phyloP scores from a whole-genome alignment of 2,797 vertebrate genomes.

The Pantherophis vulpinus region DNA sequence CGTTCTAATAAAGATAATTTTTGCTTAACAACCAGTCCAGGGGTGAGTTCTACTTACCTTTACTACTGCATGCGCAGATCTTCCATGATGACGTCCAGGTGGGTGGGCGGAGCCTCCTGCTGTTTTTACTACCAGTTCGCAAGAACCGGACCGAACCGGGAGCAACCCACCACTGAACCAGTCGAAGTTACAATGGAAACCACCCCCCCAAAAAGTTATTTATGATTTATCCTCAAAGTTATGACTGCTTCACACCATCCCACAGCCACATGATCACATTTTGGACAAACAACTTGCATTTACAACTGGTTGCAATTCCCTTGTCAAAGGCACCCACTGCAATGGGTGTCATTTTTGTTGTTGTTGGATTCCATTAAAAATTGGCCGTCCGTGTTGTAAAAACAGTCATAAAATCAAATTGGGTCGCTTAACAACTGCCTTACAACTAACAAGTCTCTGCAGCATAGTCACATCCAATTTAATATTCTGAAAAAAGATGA shows the following conservation, averaged over 20 bases:
- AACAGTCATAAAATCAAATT: background rate
- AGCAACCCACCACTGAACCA: no score
- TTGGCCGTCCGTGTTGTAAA: background rate
- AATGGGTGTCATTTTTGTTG: background rate
- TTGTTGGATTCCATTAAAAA: background rate
- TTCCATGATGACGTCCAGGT: no score
- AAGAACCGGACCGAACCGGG: no score
- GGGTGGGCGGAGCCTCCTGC: no score
- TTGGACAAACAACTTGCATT: background rate
- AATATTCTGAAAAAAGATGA: background rate
- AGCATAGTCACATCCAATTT: no score
- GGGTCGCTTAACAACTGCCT: background rate
- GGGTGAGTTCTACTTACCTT: no score
- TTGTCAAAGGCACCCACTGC: background rate
- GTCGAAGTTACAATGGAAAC: background rate
- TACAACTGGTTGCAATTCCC: background rate
- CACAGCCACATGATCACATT: background rate
- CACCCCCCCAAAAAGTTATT: background rate
- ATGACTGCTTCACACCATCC: background rate
- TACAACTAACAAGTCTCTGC: background rate
- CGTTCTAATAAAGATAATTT: background rate
- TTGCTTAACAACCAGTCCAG: background rate
- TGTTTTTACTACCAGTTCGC: no score
- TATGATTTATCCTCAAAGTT: background rate
- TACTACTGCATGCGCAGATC: no score